Conservation (phyloP, 92 coral and sea anemone species). For the Meandrina meandrites region DNA sequence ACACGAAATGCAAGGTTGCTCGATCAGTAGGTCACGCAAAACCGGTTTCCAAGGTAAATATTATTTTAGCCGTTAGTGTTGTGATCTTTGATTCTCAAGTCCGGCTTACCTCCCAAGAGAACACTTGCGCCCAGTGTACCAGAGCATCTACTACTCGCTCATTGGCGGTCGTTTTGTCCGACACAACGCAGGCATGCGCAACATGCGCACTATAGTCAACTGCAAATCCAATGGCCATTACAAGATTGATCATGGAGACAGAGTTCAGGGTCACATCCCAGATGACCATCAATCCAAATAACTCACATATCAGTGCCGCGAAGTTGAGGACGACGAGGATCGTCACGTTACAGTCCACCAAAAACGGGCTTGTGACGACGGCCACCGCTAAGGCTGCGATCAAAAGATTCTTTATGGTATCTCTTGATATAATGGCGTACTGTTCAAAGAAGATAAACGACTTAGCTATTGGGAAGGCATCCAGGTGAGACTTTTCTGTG, state of each 20-base stretch:
- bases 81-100: too few species aligned
- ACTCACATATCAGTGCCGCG: too few species aligned
- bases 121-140: conserved; percentile 88
- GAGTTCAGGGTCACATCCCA: too few species aligned
- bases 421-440: conserved; percentile 66
- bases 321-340: conserved; percentile 73
- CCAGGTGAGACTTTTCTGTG: conserved; percentile 46
- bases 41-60: too few species aligned
- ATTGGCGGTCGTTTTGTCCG: conserved; percentile 62
- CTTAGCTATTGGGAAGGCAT: conserved; percentile 58
- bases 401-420: conserved; percentile 64
- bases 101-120: conserved; percentile 78
- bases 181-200: conserved; percentile 86
- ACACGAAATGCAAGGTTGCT: too few species aligned
- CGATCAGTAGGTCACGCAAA: too few species aligned
- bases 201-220: conserved; percentile 95
- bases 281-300: too few species aligned
- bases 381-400: conserved; percentile 73
- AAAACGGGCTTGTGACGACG: conserved; percentile 71
- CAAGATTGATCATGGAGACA: too few species aligned
- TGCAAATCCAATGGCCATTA: conserved; percentile 96
- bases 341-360: conserved; percentile 61
- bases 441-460: conserved; percentile 78
- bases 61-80: too few species aligned
- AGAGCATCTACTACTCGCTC: conserved; percentile 82